Evolutionary conservation across 2,113 vertebrate genomes (phyloP).

Genomic region (Macaca mulatta): DNA sequence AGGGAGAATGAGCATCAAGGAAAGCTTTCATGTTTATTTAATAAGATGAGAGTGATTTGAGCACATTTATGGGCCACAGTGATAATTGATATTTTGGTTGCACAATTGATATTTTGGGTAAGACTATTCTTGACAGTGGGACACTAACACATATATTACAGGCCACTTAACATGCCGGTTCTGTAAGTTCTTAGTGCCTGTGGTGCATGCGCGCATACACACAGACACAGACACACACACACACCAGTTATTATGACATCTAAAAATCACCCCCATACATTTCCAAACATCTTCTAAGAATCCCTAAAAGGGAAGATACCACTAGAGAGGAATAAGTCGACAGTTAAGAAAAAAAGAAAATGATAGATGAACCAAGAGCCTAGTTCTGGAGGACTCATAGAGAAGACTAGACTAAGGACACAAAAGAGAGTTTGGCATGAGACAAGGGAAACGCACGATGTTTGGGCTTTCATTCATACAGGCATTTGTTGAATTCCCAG

Average conservation of each 20-base stretch:
- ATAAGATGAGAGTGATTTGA: neutral
- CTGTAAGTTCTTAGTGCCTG: neutral
- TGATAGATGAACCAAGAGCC: neutral
- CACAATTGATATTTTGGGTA: neutral
- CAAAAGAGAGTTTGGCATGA: neutral
- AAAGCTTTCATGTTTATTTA: neutral
- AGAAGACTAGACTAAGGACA: neutral
- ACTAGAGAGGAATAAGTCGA: neutral
- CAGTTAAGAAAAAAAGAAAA: neutral
- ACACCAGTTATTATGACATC: neutral
- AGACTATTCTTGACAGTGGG: neutral
- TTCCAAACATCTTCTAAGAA: neutral
- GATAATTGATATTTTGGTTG: neutral
- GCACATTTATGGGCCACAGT: neutral
- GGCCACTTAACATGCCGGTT: neutral
- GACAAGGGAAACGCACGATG: neutral
- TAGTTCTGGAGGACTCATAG: neutral
- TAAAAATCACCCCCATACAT: neutral
- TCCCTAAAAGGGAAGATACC: neutral
- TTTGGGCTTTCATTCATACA: neutral
- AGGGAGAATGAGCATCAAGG: neutral
- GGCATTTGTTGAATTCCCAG: neutral
- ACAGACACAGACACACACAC: no score
- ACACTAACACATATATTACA: neutral
- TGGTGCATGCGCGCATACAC: rapidly evolving